These are phyloP conservation scores for Brachirus orientalis DNA, from an alignment of 2,113 vertebrate genomes.

Conservation along the genomic window DNA sequence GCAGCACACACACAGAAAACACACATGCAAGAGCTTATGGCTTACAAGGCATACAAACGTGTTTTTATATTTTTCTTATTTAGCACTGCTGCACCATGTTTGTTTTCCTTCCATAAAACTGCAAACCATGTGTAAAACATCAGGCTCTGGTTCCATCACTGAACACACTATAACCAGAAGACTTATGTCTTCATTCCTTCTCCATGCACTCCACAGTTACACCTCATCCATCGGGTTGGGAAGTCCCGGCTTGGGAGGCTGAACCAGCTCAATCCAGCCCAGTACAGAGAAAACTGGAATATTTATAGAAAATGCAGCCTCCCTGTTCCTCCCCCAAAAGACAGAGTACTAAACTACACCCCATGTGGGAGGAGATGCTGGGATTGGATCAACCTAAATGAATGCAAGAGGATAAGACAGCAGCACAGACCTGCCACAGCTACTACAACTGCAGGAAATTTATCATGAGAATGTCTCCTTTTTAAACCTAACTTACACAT, in stretches of 20 bases:
- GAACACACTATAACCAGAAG: neutral
- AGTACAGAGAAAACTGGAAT: constrained; percentile 61
- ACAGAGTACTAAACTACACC: constrained; percentile 49
- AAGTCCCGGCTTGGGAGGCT: constrained; percentile 71
- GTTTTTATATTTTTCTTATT: no score
- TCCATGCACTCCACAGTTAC: constrained; percentile 24
- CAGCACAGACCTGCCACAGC: neutral
- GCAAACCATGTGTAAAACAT: no score
- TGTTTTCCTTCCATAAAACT: no score
- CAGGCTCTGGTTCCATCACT: no score
- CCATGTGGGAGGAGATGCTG: constrained; percentile 48
- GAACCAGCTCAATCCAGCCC: constrained; percentile 70
- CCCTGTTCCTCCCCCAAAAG: constrained; percentile 64
- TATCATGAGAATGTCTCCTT: neutral
- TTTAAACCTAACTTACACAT: neutral
- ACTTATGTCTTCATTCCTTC: constrained; percentile 5
- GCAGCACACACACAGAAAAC: no score
- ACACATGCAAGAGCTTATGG: no score
- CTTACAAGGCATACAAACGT: no score
- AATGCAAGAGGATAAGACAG: constrained; percentile 34
- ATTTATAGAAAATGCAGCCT: constrained; percentile 76
- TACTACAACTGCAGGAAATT: neutral
- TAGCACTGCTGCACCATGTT: no score
- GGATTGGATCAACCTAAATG: constrained; percentile 38
- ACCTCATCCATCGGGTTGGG: constrained; percentile 58